Conservation (phyloP, 2,888 invertebrate species). For the Drosophila anomelani region DNA sequence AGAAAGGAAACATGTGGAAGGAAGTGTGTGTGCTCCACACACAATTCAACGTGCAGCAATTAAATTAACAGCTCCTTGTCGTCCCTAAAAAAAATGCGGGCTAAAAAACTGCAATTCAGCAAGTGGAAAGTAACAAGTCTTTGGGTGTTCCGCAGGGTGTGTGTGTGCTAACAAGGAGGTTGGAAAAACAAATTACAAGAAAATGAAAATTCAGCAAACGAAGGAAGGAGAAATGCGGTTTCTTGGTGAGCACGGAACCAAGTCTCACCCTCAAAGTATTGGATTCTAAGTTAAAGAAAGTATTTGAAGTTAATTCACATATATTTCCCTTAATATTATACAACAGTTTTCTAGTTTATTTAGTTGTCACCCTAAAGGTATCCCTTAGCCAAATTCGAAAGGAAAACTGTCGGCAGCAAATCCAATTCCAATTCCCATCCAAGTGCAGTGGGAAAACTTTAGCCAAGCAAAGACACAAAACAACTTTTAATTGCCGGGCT, state of each 20-base stretch:
- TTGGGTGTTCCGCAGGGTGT: background rate
- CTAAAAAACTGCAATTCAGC: constrained; percentile 19
- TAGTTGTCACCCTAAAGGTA: background rate
- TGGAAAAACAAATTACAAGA: background rate
- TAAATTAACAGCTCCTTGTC: constrained; percentile 54
- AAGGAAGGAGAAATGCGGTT: constrained; percentile 2
- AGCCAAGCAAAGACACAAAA: background rate
- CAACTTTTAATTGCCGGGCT: constrained; percentile 36
- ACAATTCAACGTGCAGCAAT: constrained; percentile 38
- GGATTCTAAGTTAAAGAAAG: background rate
- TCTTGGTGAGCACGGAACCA: background rate
- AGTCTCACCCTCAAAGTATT: too few relatives aligned
- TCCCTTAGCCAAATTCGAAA: background rate
- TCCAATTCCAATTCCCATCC: constrained; percentile 25
- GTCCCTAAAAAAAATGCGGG: constrained; percentile 1
- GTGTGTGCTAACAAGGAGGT: background rate
- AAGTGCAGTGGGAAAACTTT: constrained; percentile 31
- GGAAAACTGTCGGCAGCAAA: constrained; percentile 12
- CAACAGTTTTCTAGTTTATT: background rate
- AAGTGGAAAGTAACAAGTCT: background rate
- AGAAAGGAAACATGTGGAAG: constrained; percentile 14
- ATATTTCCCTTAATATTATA: too few relatives aligned
- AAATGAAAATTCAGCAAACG: background rate
- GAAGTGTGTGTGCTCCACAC: constrained; percentile 7
- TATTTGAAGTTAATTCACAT: background rate